Percentiles rank a stretch among this genome's conserved stretches.
Conservation (phyloP, 1,140 invertebrate species). For the Epicauta chinensis region DNA sequence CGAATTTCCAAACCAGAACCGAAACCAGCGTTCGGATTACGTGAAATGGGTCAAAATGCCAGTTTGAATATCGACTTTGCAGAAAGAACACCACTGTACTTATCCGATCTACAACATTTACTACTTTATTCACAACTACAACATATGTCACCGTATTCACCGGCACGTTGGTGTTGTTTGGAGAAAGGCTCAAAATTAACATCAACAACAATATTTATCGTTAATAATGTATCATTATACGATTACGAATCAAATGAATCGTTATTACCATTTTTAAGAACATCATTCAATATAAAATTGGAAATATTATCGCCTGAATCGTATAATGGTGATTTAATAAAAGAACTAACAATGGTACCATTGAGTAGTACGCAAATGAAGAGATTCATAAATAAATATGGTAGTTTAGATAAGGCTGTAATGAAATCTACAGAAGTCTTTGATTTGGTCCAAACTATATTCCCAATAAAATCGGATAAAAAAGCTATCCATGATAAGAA, state of each 20-base stretch:
- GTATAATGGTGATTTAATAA: conserved; percentile 64
- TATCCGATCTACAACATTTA: conserved; percentile 77
- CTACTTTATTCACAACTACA: conserved; percentile 69
- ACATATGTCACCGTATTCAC: conserved; percentile 58
- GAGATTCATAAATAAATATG: conserved; percentile 58
- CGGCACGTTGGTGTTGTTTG: conserved; percentile 72
- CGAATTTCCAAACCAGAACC: no score
- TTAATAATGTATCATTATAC: conserved; percentile 70
- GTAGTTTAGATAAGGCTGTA: conserved; percentile 59
- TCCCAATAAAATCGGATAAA: conserved; percentile 50
- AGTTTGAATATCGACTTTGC: conserved; percentile 46
- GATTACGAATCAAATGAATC: conserved; percentile 64
- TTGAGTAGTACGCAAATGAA: conserved; percentile 57
- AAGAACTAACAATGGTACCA: conserved; percentile 70
- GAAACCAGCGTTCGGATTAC: no score
- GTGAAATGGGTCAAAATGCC: conserved; percentile 57
- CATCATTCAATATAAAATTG: conserved; percentile 56
- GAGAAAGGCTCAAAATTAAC: conserved; percentile 64
- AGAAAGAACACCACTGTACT: conserved; percentile 66
- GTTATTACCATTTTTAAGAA: conserved; percentile 52
- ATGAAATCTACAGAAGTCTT: conserved; percentile 59
- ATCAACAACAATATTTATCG: conserved; percentile 64
- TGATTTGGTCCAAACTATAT: conserved; percentile 58
- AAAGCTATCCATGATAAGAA: conserved; percentile 19
- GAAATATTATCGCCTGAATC: conserved; percentile 67